phyloP scores from a whole-genome alignment of 2,888 invertebrate genomes.

The Notodonta ziczac region DNA sequence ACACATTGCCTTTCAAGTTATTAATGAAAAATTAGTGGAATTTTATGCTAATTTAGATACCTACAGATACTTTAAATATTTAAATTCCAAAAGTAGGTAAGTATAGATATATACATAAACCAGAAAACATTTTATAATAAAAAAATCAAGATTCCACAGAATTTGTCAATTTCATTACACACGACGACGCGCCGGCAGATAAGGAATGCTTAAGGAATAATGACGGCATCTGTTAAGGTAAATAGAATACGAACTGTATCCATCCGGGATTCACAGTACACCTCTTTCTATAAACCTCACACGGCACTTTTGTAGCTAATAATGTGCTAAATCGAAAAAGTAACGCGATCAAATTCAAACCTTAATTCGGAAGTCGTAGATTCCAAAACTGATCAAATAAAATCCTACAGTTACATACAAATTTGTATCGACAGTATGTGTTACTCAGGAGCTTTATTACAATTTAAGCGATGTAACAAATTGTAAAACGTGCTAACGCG shows the following conservation, averaged over 20 bases:
- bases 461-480: conserved; percentile 82
- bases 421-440: conserved; percentile 57
- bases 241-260: conserved; percentile 79
- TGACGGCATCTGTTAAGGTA: conserved; percentile 75
- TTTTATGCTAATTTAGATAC: no score
- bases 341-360: conserved; percentile 16
- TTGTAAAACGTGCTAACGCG: conserved; percentile 76
- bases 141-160: conserved; percentile 25
- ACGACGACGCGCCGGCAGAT: conserved; percentile 39
- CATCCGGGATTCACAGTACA: conserved; percentile 74
- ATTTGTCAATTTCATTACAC: conserved; percentile 52
- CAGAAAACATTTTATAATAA: background rate
- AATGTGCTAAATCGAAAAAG: conserved; percentile 37
- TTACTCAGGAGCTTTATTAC: conserved; percentile 78
- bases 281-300: conserved; percentile 75
- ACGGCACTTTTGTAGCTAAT: conserved; percentile 37
- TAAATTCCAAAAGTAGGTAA: background rate
- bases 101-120: no score
- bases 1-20: no score
- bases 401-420: conserved; percentile 38
- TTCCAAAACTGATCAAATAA: conserved; percentile 28
- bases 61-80: no score
- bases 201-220: conserved; percentile 70
- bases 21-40: no score
- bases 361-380: conserved; percentile 6